phyloP scores from a whole-genome alignment of 2,888 invertebrate genomes.

The Morpho deidamia region DNA sequence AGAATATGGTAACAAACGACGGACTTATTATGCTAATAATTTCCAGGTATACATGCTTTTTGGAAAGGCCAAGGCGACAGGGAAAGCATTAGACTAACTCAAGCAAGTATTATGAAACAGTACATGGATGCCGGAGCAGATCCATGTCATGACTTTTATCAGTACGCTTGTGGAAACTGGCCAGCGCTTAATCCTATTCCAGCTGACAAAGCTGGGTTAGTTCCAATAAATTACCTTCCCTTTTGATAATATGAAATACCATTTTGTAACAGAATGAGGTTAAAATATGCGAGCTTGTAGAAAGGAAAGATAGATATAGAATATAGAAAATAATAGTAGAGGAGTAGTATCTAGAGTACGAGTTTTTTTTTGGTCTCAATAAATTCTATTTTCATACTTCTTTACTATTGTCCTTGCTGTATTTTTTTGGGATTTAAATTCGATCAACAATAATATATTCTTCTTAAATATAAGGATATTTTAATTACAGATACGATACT shows the following conservation, averaged over 20 bases:
- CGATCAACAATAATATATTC: too few species aligned
- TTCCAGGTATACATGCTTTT: constrained; percentile 69
- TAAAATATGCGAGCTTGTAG: too few species aligned
- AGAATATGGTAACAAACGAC: not conserved
- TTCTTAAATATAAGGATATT: not conserved
- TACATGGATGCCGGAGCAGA: constrained; percentile 86
- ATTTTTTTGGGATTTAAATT: too few species aligned
- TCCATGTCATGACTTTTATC: constrained; percentile 91
- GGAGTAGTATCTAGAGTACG: too few species aligned
- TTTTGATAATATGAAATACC: not conserved
- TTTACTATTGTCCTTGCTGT: too few species aligned
- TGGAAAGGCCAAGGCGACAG: constrained; percentile 79
- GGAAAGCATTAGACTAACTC: constrained; percentile 77
- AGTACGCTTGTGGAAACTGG: constrained; percentile 94
- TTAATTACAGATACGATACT: constrained; percentile 83
- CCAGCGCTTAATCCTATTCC: constrained; percentile 90
- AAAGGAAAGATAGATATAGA: too few species aligned
- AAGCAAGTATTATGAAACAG: constrained; percentile 84
- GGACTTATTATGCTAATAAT: not conserved
- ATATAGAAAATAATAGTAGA: too few species aligned
- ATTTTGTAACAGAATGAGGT: too few species aligned
- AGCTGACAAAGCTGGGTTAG: constrained; percentile 87
- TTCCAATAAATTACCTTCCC: constrained; percentile 4
- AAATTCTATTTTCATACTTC: too few species aligned
- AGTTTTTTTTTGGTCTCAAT: too few species aligned